Conservation (phyloP, 1,140 invertebrate genomes). For the Papilio xuthus region DNA sequence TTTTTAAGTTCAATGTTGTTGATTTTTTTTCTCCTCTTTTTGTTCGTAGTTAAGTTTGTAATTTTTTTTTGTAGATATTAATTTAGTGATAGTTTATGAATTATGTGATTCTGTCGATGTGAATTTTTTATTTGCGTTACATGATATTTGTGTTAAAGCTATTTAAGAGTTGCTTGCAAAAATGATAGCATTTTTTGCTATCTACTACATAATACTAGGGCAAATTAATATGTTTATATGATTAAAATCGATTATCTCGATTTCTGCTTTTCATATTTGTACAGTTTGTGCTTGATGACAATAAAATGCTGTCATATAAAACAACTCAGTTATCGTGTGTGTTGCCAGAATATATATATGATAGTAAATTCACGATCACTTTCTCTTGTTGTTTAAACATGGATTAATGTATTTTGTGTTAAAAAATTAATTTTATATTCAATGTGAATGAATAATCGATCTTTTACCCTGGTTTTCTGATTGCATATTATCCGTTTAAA, state of each 20-base stretch:
- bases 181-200: slow-evolving; percentile 12
- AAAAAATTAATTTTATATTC: background rate
- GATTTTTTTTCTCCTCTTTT: slow-evolving; percentile 52
- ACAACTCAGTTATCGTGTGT: no score
- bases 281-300: background rate
- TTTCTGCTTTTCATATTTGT: background rate
- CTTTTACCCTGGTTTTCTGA: no score
- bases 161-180: slow-evolving; percentile 27
- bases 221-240: background rate
- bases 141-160: slow-evolving; percentile 17
- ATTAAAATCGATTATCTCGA: background rate
- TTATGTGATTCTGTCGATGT: slow-evolving; percentile 51
- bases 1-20: slow-evolving; percentile 49
- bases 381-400: background rate
- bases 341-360: no score
- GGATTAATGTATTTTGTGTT: background rate
- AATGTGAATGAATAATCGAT: background rate
- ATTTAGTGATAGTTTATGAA: slow-evolving; percentile 49
- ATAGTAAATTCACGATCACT: background rate
- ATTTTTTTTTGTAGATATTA: slow-evolving; percentile 54
- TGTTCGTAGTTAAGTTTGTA: slow-evolving; percentile 68
- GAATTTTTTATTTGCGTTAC: slow-evolving; percentile 40
- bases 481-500: no score
- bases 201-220: background rate
- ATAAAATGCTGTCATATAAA: no score